Evolutionary conservation across 30 jellyfish, hydroid and myxozoan species (phyloP).

Genomic region (Hydractinia symbiolongicarpus): DNA sequence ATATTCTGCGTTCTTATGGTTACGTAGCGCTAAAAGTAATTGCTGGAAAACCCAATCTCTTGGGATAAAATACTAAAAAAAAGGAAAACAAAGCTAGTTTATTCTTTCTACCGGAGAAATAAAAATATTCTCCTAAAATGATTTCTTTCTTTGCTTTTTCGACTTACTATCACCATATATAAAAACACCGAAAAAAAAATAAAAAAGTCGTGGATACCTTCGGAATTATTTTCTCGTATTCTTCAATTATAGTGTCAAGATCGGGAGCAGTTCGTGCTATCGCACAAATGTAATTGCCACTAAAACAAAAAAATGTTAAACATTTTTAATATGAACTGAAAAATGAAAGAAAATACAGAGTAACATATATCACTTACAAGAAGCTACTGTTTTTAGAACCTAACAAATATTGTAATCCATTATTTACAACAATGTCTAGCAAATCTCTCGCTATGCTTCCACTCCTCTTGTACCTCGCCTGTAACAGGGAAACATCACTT

Average conservation of each 20-base stretch:
- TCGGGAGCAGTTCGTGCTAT: conserved; percentile 57
- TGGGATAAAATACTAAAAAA: conserved; percentile 66
- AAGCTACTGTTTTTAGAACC: not conserved
- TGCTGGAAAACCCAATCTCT: conserved; percentile 90
- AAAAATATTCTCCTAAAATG: too few species aligned
- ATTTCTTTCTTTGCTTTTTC: too few species aligned
- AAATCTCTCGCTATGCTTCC: conserved; percentile 1
- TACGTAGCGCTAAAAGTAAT: conserved; percentile 31
- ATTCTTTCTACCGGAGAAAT: too few species aligned
- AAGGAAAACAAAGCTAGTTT: not conserved
- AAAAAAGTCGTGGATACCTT: conserved; percentile 24
- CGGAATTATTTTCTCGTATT: conserved; percentile 73
- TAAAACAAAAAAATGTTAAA: conserved; percentile 8
- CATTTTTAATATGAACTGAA: not conserved
- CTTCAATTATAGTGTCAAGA: conserved; percentile 49
- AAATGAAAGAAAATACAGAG: not conserved
- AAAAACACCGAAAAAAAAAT: not conserved
- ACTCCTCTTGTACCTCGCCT: not conserved
- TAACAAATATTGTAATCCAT: not conserved
- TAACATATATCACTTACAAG: not conserved
- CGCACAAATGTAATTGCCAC: conserved; percentile 80
- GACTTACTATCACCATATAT: too few species aligned
- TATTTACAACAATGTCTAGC: not conserved
- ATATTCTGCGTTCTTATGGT: not conserved
- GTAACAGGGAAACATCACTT: not conserved